A percentile compares a stretch with the other conserved stretches of the same genome.
Conservation (phyloP, 2,113 vertebrate genomes). For the Sapayoa aenigma region DNA sequence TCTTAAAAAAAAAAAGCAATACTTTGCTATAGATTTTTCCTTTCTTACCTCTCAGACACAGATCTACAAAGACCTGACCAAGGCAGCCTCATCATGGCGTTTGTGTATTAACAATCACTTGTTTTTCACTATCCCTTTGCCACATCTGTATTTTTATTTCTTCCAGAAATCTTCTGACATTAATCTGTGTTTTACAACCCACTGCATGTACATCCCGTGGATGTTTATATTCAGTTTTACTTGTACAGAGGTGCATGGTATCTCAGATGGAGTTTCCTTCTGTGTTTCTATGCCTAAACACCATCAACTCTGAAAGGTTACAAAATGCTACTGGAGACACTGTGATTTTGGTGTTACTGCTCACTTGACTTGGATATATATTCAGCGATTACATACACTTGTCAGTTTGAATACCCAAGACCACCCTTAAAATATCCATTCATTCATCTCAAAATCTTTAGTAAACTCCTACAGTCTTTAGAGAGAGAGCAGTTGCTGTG, state of each 20-base stretch:
- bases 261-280: neutral
- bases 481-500: neutral
- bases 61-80: neutral
- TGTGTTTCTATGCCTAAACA: neutral
- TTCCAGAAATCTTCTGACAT: neutral
- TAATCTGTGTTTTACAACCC: neutral
- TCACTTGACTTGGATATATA: neutral
- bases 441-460: neutral
- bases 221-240: neutral
- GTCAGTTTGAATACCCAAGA: neutral
- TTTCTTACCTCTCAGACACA: neutral
- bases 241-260: neutral
- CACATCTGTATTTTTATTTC: neutral
- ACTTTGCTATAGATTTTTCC: neutral
- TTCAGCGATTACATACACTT: neutral
- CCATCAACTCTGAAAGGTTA: neutral
- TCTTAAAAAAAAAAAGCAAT: neutral
- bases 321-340: neutral
- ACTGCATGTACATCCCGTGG: neutral
- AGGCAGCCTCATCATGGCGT: neutral
- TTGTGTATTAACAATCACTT: neutral
- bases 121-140: neutral
- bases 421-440: neutral
- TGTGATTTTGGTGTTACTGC: neutral
- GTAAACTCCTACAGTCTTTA: neutral